These are phyloP conservation scores for Pyrocoelia pectoralis DNA, from an alignment of 2,888 invertebrate species.

Conservation along the genomic window DNA sequence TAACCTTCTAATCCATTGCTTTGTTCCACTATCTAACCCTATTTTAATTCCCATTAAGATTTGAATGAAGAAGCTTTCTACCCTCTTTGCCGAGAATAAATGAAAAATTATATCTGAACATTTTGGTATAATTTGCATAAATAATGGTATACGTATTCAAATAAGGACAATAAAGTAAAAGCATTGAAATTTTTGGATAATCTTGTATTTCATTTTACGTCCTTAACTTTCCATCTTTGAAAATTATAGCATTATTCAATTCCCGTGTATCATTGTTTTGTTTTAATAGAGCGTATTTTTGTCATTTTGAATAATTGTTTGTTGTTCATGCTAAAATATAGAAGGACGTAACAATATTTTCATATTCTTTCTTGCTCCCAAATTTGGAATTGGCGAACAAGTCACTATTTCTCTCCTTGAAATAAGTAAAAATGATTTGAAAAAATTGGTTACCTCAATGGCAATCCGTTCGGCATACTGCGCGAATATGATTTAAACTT, in stretches of 20 bases:
- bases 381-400: too few species aligned
- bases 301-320: too few species aligned
- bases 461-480: too few species aligned
- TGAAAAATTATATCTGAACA: conserved; percentile 10
- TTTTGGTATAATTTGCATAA: conserved; percentile 6
- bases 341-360: too few species aligned
- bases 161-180: conserved; percentile 6
- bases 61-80: conserved; percentile 12
- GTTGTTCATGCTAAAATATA: too few species aligned
- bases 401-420: too few species aligned
- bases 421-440: too few species aligned
- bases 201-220: conserved; percentile 9
- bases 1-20: conserved; percentile 21
- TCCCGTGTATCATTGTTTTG: neutral
- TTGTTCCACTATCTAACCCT: conserved; percentile 24
- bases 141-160: conserved; percentile 7
- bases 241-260: neutral
- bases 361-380: too few species aligned
- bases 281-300: too few species aligned
- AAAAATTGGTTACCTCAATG: too few species aligned
- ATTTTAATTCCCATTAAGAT: conserved; percentile 25
- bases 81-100: conserved; percentile 13
- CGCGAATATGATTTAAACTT: too few species aligned
- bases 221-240: neutral
- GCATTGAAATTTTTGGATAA: conserved; percentile 6